phyloP scores from a whole-genome alignment of 2,888 invertebrate genomes.

The Spicauda simplicius region DNA sequence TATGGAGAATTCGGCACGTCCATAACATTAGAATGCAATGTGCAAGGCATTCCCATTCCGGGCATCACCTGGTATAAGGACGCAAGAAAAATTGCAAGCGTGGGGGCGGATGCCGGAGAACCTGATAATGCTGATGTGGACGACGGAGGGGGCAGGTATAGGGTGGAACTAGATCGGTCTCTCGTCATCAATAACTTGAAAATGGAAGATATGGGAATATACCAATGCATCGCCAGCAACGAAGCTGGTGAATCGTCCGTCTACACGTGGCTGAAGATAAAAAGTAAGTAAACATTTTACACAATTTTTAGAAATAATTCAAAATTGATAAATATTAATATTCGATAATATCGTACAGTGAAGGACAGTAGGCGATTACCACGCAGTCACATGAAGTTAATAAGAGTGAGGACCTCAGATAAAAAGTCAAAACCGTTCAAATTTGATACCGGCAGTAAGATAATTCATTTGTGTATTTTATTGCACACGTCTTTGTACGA shows the following conservation, averaged over 20 bases:
- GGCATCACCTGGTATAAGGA: conserved; percentile 95
- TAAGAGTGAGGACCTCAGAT: conserved; percentile 86
- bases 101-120: conserved; percentile 72
- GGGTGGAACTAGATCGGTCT: conserved; percentile 92
- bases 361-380: conserved; percentile 74
- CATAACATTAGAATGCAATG: conserved; percentile 93
- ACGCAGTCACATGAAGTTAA: conserved; percentile 87
- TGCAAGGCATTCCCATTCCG: conserved; percentile 94
- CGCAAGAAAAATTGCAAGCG: conserved; percentile 82
- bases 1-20: conserved; percentile 93
- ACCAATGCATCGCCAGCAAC: conserved; percentile 96
- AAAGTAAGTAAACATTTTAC: conserved; percentile 90
- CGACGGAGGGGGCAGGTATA: conserved; percentile 86
- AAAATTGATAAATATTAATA: conserved; percentile 36
- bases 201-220: conserved; percentile 96
- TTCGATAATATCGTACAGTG: conserved; percentile 67
- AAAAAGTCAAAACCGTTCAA: conserved; percentile 83
- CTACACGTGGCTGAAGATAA: conserved; percentile 96
- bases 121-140: conserved; percentile 73
- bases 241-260: conserved; percentile 95
- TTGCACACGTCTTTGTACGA: conserved; percentile 49
- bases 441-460: conserved; percentile 87
- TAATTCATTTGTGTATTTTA: conserved; percentile 44
- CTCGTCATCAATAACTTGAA: conserved; percentile 91
- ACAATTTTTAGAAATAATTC: neutral